phyloP scores from a whole-genome alignment of 53 echinoderm and acorn worm species.

The Stichopus horrens region DNA sequence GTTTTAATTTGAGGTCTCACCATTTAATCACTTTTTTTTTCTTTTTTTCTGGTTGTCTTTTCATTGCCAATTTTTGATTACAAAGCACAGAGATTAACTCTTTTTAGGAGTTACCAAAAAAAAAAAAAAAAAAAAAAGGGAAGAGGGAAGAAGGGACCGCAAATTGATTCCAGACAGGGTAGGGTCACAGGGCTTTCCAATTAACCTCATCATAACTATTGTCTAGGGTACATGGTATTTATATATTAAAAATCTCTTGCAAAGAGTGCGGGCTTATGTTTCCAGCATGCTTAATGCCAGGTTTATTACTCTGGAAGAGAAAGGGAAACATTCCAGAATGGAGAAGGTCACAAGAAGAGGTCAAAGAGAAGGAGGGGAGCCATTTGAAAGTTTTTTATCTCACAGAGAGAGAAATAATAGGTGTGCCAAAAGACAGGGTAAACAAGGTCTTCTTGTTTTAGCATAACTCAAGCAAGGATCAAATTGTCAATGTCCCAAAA shows the following conservation, averaged over 20 bases:
- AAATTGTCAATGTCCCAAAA: constrained; percentile 24
- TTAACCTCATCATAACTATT: constrained; percentile 53
- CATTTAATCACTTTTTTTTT: constrained; percentile 30
- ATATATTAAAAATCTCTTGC: constrained; percentile 24
- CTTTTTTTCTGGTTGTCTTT: not conserved
- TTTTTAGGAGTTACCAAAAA: not conserved
- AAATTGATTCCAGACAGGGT: constrained; percentile 47
- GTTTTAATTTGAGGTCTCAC: constrained; percentile 39
- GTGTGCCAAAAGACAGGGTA: constrained; percentile 46
- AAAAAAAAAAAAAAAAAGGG: too few relatives aligned
- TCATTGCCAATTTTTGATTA: constrained; percentile 41
- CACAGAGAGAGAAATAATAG: constrained; percentile 19
- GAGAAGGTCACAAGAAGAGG: constrained; percentile 30
- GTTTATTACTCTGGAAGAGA: constrained; percentile 20
- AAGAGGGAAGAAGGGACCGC: constrained; percentile 17
- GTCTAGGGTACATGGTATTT: constrained; percentile 50
- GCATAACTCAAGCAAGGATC: constrained; percentile 17
- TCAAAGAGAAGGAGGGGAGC: constrained; percentile 41
- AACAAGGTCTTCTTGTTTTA: constrained; percentile 19
- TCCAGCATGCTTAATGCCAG: constrained; percentile 35
- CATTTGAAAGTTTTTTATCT: constrained; percentile 27
- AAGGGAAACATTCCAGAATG: constrained; percentile 29
- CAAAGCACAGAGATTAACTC: constrained; percentile 2
- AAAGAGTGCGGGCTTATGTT: constrained; percentile 30
- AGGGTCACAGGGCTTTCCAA: constrained; percentile 37